phyloP scores from a whole-genome alignment of 2,113 vertebrate genomes.

The Tor tambroides region DNA sequence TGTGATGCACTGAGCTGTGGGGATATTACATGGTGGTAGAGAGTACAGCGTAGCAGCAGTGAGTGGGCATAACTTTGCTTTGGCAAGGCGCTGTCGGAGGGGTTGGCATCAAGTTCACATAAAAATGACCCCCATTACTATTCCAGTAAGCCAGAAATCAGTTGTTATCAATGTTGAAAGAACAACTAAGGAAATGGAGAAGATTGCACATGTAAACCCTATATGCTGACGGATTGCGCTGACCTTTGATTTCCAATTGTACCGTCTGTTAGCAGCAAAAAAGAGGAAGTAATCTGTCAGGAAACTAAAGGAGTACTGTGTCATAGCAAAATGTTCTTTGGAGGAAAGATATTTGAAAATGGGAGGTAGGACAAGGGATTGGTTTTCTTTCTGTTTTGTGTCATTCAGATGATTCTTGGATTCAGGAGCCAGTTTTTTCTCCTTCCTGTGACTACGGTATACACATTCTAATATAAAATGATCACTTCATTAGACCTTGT shows the following conservation, averaged over 20 bases:
- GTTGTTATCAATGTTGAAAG: constrained; percentile 36
- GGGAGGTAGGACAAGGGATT: constrained; percentile 26
- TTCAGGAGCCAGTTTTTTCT: constrained; percentile 9
- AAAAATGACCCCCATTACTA: constrained; percentile 31
- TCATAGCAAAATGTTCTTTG: constrained; percentile 46
- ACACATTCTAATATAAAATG: not conserved
- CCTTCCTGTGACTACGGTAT: not conserved
- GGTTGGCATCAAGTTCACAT: constrained; percentile 35
- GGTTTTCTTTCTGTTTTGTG: constrained; percentile 44
- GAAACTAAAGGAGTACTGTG: constrained; percentile 48
- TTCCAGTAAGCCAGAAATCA: constrained; percentile 16
- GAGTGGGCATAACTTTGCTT: constrained; percentile 23
- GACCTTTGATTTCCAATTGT: constrained; percentile 47
- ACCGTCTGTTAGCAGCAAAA: constrained; percentile 44
- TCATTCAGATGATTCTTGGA: constrained; percentile 43
- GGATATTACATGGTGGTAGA: constrained; percentile 38
- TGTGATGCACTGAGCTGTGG: constrained; percentile 38
- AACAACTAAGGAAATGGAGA: constrained; percentile 16
- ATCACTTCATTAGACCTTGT: not conserved
- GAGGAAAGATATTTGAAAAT: constrained; percentile 48
- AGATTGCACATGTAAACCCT: constrained; percentile 43
- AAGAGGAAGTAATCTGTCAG: constrained; percentile 51
- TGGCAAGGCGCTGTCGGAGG: constrained; percentile 19
- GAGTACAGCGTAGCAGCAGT: constrained; percentile 22
- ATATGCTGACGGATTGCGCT: constrained; percentile 43